Evolutionary conservation across 2,888 invertebrate species (phyloP).

Genomic region (Acronicta aceris): DNA sequence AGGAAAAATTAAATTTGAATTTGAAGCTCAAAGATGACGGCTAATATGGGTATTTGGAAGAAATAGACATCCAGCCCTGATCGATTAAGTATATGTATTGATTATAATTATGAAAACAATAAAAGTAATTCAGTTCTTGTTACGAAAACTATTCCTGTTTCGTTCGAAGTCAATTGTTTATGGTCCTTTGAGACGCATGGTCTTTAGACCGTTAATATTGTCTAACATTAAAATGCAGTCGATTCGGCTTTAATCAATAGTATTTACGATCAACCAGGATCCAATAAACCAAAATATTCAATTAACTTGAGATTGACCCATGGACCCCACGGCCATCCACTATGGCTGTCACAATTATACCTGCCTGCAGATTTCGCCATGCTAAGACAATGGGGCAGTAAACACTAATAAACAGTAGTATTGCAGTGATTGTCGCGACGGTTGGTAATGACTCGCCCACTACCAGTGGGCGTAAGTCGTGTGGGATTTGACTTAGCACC

Average conservation of each 20-base stretch:
- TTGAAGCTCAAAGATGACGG: neutral
- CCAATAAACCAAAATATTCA: conserved; percentile 40
- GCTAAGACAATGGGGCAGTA: conserved; percentile 52
- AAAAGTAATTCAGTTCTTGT: no score
- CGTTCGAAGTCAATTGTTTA: neutral
- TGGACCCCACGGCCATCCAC: conserved; percentile 39
- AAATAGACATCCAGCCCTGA: no score
- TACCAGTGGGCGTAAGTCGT: conserved; percentile 29
- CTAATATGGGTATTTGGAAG: neutral
- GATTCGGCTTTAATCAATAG: neutral
- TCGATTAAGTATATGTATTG: no score
- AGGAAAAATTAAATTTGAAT: no score
- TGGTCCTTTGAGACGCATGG: neutral
- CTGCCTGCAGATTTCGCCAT: conserved; percentile 48
- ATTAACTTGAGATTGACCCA: conserved; percentile 46
- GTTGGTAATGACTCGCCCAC: conserved; percentile 55
- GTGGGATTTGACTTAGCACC: conserved; percentile 52
- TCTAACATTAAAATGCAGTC: no score
- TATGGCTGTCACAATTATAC: conserved; percentile 39
- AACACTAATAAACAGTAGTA: conserved; percentile 50
- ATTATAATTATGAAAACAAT: no score
- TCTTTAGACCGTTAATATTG: no score
- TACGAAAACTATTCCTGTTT: no score
- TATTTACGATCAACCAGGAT: conserved; percentile 2
- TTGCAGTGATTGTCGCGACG: conserved; percentile 47